Evolutionary conservation across 2,113 vertebrate species (phyloP).

Genomic region (Eonycteris spelaea): DNA sequence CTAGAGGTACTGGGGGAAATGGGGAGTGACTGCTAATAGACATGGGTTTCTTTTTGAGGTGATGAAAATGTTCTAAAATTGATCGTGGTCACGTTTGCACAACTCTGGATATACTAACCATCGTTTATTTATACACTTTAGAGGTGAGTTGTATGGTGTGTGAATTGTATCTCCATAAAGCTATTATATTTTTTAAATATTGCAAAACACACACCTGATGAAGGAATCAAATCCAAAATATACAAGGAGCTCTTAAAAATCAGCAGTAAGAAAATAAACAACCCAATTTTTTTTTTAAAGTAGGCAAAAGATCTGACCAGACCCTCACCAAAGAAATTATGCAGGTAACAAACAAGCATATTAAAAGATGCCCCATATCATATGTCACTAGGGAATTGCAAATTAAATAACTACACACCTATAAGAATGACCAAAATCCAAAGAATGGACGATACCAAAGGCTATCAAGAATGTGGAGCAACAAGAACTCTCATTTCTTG

Average conservation of each 20-base stretch:
- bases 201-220: not conserved
- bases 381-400: not conserved
- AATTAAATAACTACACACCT: not conserved
- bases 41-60: not conserved
- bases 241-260: not conserved
- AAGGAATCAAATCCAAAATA: not conserved
- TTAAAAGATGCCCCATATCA: not conserved
- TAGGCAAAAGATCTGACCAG: not conserved
- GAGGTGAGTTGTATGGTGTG: not conserved
- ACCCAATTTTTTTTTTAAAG: not conserved
- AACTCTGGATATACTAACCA: not conserved
- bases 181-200: not conserved
- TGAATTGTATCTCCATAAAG: not conserved
- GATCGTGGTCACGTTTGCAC: not conserved
- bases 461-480: not conserved
- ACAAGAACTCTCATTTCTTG: not conserved
- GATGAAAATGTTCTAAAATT: conserved; percentile 13
- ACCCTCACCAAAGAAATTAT: not conserved
- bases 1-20: not conserved
- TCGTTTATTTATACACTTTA: not conserved
- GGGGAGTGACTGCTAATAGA: not conserved
- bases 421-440: not conserved
- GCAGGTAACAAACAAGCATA: not conserved
- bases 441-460: not conserved
- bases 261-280: not conserved